phyloP scores from a whole-genome alignment of 2,113 vertebrate species.

The Esox niger region DNA sequence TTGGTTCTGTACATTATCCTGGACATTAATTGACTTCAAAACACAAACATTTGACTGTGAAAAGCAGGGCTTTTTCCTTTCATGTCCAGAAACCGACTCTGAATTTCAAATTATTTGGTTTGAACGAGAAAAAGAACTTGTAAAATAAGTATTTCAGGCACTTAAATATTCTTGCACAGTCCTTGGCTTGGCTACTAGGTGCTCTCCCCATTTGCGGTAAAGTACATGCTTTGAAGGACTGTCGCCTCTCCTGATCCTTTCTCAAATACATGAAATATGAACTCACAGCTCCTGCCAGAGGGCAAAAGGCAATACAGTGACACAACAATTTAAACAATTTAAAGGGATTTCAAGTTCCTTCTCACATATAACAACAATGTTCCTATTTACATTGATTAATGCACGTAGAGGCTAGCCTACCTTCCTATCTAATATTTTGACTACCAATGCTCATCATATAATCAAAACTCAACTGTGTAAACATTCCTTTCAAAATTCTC shows the following conservation, averaged over 20 bases:
- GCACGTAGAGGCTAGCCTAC: neutral
- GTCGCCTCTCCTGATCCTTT: slow-evolving; percentile 37
- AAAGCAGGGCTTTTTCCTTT: neutral
- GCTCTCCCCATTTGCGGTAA: slow-evolving; percentile 55
- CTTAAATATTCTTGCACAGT: slow-evolving; percentile 70
- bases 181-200: slow-evolving; percentile 78
- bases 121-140: slow-evolving; percentile 23
- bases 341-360: slow-evolving; percentile 70
- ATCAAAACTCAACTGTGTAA: neutral
- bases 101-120: neutral
- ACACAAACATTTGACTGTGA: neutral
- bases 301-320: slow-evolving; percentile 40
- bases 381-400: slow-evolving; percentile 56
- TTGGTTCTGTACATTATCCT: neutral
- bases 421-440: neutral
- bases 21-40: neutral
- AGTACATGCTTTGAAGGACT: slow-evolving; percentile 51
- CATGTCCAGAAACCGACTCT: neutral
- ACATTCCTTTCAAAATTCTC: neutral
- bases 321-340: slow-evolving; percentile 65
- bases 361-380: slow-evolving; percentile 51
- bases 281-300: slow-evolving; percentile 39
- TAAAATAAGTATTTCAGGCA: slow-evolving; percentile 72
- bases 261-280: slow-evolving; percentile 35
- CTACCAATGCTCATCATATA: slow-evolving; percentile 30